Evolutionary conservation across 2,888 invertebrate genomes (phyloP), one percentile per base, ranked within the genome.

Genomic region (Catocala nupta): DNA sequence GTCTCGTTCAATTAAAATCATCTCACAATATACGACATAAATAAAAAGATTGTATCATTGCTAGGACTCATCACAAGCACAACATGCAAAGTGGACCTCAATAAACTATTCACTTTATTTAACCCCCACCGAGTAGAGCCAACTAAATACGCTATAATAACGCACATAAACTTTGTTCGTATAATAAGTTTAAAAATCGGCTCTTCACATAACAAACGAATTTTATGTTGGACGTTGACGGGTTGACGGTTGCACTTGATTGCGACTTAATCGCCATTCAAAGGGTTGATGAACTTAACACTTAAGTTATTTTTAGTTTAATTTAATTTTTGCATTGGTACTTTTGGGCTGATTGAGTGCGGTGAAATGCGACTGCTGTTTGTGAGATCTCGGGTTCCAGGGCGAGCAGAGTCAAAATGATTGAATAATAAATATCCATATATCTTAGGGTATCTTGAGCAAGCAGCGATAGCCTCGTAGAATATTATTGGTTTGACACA

Each of bases 151-250:
- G 66, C 51, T 55, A 62, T 70, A 68, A 73, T 70, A 68, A 71
- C 62, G 51, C 61, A 54, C 74, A 72, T 76, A 76, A 76, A 76
- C 72, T 68, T 69, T 60, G 68, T 68, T 65, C 33, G 53, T 71
- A 75, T 66, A 71, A 71, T 70, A 76, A 68, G 36, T 55, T 60
- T 60, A 75, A 75, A 73, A 75, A 71, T 68, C 69, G 59, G 59
- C 63, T 68, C 59, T 59, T 55, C 42, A 54, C 71, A 70, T 77
- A 77, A 77, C 52, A 45, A 48, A 62, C 64, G 51, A 55, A 68
- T 60, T 77, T 77, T 77, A 77, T 77, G 73, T 68, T 65, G 62
- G 63, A 64, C 66, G 65, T 48, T 75, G 75, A 75, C 71, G 65
- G 67, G 67, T 75, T 74, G 72, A 70, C 72, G 10, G 57, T 57